Percentiles rank a stretch among this genome's conserved stretches.
phyloP scores from a whole-genome alignment of 2,113 vertebrate species.

The Lethenteron reissneri region DNA sequence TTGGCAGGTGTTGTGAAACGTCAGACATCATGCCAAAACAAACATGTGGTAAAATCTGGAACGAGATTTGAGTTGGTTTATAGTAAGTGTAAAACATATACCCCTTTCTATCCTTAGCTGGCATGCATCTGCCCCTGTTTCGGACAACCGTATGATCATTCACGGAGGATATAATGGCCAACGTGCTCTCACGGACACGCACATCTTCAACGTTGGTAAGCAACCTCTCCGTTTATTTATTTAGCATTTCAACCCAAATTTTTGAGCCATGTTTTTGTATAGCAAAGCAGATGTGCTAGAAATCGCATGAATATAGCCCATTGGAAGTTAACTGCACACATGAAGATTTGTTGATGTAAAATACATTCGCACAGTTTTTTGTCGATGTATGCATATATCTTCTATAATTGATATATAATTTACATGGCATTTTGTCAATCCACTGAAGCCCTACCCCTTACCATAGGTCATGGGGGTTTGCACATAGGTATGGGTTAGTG shows the following conservation, averaged over 20 bases:
- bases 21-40: background rate
- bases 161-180: constrained; percentile 46
- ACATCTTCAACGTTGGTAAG: constrained; percentile 40
- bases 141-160: constrained; percentile 38
- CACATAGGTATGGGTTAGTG: too few species aligned
- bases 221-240: background rate
- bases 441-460: too few species aligned
- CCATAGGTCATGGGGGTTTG: too few species aligned
- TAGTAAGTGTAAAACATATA: background rate
- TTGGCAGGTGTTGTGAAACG: too few species aligned
- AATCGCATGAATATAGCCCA: background rate
- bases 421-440: too few species aligned
- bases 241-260: background rate
- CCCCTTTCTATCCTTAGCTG: constrained; percentile 24
- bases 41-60: too few species aligned
- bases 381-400: background rate
- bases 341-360: background rate
- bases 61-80: background rate
- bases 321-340: background rate
- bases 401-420: too few species aligned
- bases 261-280: too few species aligned
- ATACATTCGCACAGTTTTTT: background rate
- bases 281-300: background rate
- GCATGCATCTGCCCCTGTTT: constrained; percentile 43
- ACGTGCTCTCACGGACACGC: constrained; percentile 39